Evolutionary conservation across 1,140 invertebrate genomes (phyloP), one percentile per base, ranked within the genome.

Genomic region (Bicyclus anynana): DNA sequence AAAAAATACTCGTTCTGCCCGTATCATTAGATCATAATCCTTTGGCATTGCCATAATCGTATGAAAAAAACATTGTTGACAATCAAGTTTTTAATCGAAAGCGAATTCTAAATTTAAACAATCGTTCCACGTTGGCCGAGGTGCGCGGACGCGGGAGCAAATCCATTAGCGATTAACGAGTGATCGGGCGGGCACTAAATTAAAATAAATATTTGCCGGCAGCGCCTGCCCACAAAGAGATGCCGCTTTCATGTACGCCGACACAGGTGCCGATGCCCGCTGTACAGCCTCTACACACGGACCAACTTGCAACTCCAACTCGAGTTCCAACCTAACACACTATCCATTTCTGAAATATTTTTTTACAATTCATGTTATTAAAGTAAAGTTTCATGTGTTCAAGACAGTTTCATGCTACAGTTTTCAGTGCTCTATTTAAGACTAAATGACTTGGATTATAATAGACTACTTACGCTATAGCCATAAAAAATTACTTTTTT

Each of bases 121-220:
- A 63, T 64, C 40, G 51, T 53, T 68, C 65, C 62, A 60, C 55
- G 59, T 56, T 13, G 33, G 40, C 18, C 37, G 17, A 37, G 55
- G 35, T 53, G 65, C 62, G 68, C 57, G 53, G 65, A 42, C 64
- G 69, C 80, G 68, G 77, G 73, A 74, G 79, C 76, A 68, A 66
- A 74, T 79, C 79, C 80, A 86, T 86, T 86, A 86, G 70, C 79
- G 77, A 84, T 80, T 80, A 86, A 84, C 74, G 80, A 81, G 68
- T 73, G 65, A 81, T 82, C 80, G 74, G 63, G 58, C 68, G 73
- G 62, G 67, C 79, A 72, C 72, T 84, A 84, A 84, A 86, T 86
- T 86, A 84, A 84, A 86, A 84, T 84, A 86, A 86, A 86, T 86
- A 86, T 86, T 86, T 80, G 80, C 78, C 65, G 69, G 72, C 73